A percentile compares a stretch with the other conserved stretches of the same genome.
These are phyloP conservation scores for Neuroscelio doddi DNA, from an alignment of 2,888 invertebrate genomes.

Conservation along the genomic window DNA sequence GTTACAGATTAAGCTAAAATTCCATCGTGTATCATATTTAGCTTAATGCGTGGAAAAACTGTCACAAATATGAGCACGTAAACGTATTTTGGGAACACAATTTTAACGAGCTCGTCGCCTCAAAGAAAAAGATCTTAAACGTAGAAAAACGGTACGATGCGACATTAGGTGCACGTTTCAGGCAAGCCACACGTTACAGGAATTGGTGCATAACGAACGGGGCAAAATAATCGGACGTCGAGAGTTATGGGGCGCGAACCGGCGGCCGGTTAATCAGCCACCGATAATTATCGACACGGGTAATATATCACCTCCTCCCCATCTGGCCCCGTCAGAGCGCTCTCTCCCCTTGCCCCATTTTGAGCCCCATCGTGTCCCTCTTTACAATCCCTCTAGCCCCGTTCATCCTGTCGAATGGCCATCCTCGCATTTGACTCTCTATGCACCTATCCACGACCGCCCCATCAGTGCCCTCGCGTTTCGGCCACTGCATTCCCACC, in stretches of 20 bases:
- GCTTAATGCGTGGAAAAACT: no score
- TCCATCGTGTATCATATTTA: no score
- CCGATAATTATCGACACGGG: constrained; percentile 72
- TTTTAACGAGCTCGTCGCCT: no score
- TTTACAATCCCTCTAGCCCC: constrained; percentile 45
- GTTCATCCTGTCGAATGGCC: constrained; percentile 32
- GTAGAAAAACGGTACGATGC: constrained; percentile 14
- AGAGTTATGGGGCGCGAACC: constrained; percentile 73
- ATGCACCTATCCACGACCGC: constrained; percentile 43
- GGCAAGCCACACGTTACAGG: constrained; percentile 56
- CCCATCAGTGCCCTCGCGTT: constrained; percentile 47
- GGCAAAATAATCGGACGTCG: constrained; percentile 71
- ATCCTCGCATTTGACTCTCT: constrained; percentile 36
- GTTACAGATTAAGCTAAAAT: no score
- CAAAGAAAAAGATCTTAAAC: constrained; percentile 5
- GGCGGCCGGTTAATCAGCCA: constrained; percentile 71
- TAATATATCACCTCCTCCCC: constrained; percentile 68
- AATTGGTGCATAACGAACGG: constrained; percentile 69
- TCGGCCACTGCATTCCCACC: constrained; percentile 28
- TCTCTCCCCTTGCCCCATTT: constrained; percentile 21
- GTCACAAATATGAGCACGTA: neutral
- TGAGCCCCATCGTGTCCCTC: constrained; percentile 42
- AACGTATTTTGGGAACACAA: no score
- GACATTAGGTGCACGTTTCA: constrained; percentile 29
- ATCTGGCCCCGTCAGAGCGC: constrained; percentile 45